Percentiles rank a stretch among this genome's conserved stretches.
Evolutionary conservation across 1,140 invertebrate species (phyloP).

Genomic region (Pygmarrhopalites habei): DNA sequence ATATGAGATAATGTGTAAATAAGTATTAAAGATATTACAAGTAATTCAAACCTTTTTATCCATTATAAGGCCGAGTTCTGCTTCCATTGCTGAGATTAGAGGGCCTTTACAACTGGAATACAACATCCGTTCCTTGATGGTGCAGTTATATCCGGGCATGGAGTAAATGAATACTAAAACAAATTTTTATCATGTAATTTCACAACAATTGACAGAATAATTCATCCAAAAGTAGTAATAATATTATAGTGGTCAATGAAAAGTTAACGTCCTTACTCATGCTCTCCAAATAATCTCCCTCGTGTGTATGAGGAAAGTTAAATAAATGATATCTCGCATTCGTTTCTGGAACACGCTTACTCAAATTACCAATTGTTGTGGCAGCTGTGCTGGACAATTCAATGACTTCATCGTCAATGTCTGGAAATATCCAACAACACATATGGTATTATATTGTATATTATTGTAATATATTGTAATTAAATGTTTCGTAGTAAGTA

Average conservation of each 20-base stretch:
- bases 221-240: neutral
- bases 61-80: constrained; percentile 58
- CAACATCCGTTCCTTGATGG: constrained; percentile 93
- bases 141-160: constrained; percentile 89
- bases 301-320: constrained; percentile 82
- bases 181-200: constrained; percentile 36
- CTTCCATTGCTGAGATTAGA: constrained; percentile 68
- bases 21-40: constrained; percentile 14
- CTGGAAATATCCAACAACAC: constrained; percentile 43
- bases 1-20: neutral
- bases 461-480: neutral
- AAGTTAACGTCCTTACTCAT: constrained; percentile 54
- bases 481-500: too few relatives aligned
- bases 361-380: constrained; percentile 57
- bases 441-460: neutral
- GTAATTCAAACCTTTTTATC: constrained; percentile 68
- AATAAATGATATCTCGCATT: constrained; percentile 87
- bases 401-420: constrained; percentile 68
- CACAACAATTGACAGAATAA: neutral
- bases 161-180: constrained; percentile 92
- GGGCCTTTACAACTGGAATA: constrained; percentile 94
- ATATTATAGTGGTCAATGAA: neutral
- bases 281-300: constrained; percentile 78
- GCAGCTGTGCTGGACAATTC: constrained; percentile 59
- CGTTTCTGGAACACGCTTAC: constrained; percentile 69